Conservation (phyloP, 2,888 invertebrate genomes). For the Aethes cnicana region DNA sequence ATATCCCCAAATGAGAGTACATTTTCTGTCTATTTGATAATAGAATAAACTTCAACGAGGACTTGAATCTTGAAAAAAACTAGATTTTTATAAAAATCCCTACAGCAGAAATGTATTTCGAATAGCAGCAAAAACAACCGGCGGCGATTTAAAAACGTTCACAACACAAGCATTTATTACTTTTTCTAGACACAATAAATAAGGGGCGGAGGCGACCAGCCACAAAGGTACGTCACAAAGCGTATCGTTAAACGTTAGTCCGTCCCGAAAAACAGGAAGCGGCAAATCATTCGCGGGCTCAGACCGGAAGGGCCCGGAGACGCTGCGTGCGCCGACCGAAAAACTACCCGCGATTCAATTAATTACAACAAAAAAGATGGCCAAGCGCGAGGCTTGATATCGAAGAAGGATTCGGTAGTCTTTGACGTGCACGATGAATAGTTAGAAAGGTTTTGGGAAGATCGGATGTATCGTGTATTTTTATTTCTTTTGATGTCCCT, state of each 20-base stretch:
- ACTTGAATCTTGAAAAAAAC: no score
- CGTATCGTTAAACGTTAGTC: slow-evolving; percentile 32
- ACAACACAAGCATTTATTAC: slow-evolving; percentile 14
- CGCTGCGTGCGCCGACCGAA: slow-evolving; percentile 32
- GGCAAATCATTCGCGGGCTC: slow-evolving; percentile 35
- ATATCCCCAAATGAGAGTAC: no score
- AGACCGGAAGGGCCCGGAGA: slow-evolving; percentile 36
- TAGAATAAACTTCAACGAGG: no score
- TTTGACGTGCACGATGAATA: no score
- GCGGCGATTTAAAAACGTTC: neutral
- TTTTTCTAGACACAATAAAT: slow-evolving; percentile 33
- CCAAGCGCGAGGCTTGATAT: neutral
- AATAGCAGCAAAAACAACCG: neutral
- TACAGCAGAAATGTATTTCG: no score
- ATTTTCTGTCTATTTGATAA: no score
- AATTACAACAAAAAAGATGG: slow-evolving; percentile 26
- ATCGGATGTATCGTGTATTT: no score
- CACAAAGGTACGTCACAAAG: slow-evolving; percentile 29
- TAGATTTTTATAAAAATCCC: no score
- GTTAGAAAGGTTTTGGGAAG: no score
- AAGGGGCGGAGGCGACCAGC: slow-evolving; percentile 12
- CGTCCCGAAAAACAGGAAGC: slow-evolving; percentile 35
- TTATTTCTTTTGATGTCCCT: no score
- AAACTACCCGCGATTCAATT: slow-evolving; percentile 35
- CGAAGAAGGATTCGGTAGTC: slow-evolving; percentile 6